Base-by-base conservation (phyloP, 2,113 vertebrate species). In the Tragelaphus buxtoni region DNA sequence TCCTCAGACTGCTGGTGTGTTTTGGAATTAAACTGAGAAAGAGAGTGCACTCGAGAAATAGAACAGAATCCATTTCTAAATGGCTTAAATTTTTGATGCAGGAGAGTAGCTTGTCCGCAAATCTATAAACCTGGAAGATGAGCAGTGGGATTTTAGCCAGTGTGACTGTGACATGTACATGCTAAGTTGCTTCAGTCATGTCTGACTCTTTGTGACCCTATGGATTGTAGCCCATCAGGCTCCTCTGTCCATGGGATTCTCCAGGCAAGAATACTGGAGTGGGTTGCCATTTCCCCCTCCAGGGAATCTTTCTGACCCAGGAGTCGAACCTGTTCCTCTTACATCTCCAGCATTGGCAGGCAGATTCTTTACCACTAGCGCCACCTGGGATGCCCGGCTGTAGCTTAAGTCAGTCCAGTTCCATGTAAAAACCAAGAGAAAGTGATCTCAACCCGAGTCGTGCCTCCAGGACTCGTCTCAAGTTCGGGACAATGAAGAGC, bases 21-120 rank as follows among this genome's bases (percentile, higher is more conserved):
- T 97, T 96, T 55, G 65, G 49, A 80, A 89, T 83, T 58, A 80
- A 89, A 86, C 49, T 86, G 56, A 95, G 83, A 86, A 88, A 42
- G 9, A 35, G 6, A 91, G 49, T n/a, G 1, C 22, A 55, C 90
- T 84, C 55, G n/a, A 88, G 80, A 94, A 95, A 88, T 17, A 35
- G 28, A 72, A 87, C 24, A 95, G 32, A 89, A 72, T 76, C 88
- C 16, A 83, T 5, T 79, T 80, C 32, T 90, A 90, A 96, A 30
- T 82, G 88, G n/a, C 32, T 90, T 72, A 69, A 51, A 55, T 81
- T 90, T 97, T 89, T 81, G 93, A 60, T 56, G 9, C 42, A 45
- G 20, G 47, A 58, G 51, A 80, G 60, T 58, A 16, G 3, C 22
- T 13, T 14, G 3, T 26, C 56, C 0, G 5, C 4, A 63, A 0